Evolutionary conservation across 1,140 invertebrate genomes (phyloP).

Genomic region (Nephotettix cincticeps): DNA sequence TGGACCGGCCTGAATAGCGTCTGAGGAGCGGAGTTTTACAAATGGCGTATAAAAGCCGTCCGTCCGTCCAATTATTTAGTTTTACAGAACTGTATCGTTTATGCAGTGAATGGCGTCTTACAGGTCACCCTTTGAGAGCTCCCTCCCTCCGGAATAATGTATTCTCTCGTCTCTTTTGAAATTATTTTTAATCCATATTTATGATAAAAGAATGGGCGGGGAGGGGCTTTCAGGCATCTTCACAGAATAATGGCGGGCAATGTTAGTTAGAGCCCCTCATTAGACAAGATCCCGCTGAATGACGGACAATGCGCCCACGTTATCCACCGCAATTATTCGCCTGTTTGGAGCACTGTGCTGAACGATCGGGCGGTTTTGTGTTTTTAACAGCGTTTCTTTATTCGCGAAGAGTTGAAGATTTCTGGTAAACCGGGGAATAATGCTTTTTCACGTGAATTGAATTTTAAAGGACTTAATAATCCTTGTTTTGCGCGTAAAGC

Average conservation of each 20-base stretch:
- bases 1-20: neutral
- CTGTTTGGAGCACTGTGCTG: too few relatives aligned
- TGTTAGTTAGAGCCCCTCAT: constrained; percentile 3
- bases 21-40: neutral
- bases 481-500: too few relatives aligned
- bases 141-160: constrained; percentile 9
- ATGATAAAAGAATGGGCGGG: constrained; percentile 22
- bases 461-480: too few relatives aligned
- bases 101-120: constrained; percentile 4
- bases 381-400: too few relatives aligned
- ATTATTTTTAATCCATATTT: constrained; percentile 28
- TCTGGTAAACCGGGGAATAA: too few relatives aligned
- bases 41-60: neutral
- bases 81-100: constrained; percentile 19
- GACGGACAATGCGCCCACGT: too few relatives aligned
- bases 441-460: too few relatives aligned
- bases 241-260: neutral
- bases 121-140: neutral
- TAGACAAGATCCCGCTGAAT: too few relatives aligned
- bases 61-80: constrained; percentile 13
- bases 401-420: too few relatives aligned
- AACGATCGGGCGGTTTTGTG: too few relatives aligned
- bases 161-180: constrained; percentile 20
- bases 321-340: too few relatives aligned
- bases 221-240: neutral